Base-by-base conservation (phyloP, 2,888 invertebrate genomes). In the Ormia ochracea region DNA sequence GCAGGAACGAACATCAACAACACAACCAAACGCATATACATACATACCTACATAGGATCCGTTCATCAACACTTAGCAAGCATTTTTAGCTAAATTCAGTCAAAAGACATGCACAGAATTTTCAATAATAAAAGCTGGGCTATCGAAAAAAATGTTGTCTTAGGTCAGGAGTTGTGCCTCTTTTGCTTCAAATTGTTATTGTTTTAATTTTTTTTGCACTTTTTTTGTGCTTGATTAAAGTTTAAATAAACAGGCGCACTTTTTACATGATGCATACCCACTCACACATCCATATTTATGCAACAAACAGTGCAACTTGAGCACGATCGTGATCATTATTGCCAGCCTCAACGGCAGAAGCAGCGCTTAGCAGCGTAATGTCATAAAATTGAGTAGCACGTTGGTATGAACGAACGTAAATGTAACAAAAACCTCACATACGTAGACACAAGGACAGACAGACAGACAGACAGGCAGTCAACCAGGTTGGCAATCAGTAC, bases 111-210 rank as follows among this genome's bases (percentile, higher is more conserved):
- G 75, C 54, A 61, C 74, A 78, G 78, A 78, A 78, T 78, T 65
- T 63, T 69, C 69, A 69, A 70, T 63, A 73, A 70, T 72, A 82
- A 82, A 81, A 81, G 82, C 81, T 82, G 84, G 85, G 84, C 84
- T 85, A 85, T 84, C 83, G 83, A 82, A 86, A 87, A 86, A 87
- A 87, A 84, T 63, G 84, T 87, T 87, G 87, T 87, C 87, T 87
- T 87, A 87, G 87, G 87, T 87, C 87, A 87, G 87, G 83, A 82
- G 76, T 80, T 68, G 80, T 45, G 74, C 58, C 48, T 65, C 26
- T 17, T 36, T 50, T 48, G 28, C 23, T 68, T 56, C 10, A 12
- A 33, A n/a, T 31, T 56, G 50, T 19, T 63, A 10, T 56, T 63
- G 28, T 48, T 48, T 3, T 12, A 31, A 17, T 54, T 14, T 56